Percentiles rank a stretch among this genome's conserved stretches.
Conservation (phyloP, 2,113 vertebrate genomes). For the Hyla sarda region DNA sequence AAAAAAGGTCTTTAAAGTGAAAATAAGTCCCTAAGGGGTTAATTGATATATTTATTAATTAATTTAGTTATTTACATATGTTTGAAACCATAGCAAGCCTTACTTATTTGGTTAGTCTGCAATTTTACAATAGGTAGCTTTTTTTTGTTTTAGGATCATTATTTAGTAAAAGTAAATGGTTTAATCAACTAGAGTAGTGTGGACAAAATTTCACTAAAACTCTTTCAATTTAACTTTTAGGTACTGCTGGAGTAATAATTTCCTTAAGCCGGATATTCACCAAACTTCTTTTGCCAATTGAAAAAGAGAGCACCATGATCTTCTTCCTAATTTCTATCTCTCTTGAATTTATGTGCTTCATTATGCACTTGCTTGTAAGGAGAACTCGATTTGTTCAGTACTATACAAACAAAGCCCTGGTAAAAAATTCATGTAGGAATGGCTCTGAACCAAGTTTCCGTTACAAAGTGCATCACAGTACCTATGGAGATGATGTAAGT, state of each 20-base stretch:
- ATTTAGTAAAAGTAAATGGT: not conserved
- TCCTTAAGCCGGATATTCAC: conserved; percentile 97
- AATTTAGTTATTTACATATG: no score
- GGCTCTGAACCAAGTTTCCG: conserved; percentile 67
- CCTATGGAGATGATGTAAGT: conserved; percentile 85
- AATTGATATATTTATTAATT: no score
- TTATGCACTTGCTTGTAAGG: conserved; percentile 90
- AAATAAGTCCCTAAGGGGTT: no score
- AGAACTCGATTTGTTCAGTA: conserved; percentile 87
- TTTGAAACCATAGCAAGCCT: no score
- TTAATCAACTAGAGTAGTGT: not conserved
- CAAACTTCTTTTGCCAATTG: conserved; percentile 88
- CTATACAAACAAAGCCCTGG: conserved; percentile 77
- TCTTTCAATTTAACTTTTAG: conserved; percentile 65
- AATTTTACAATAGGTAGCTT: no score
- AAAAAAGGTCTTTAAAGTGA: no score
- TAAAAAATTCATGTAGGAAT: conserved; percentile 65
- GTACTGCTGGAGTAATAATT: conserved; percentile 94
- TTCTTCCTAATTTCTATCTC: conserved; percentile 94
- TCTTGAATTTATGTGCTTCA: conserved; percentile 92
- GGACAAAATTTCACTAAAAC: not conserved
- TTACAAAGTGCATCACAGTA: conserved; percentile 91
- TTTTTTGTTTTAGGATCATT: not conserved
- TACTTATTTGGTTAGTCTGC: no score
- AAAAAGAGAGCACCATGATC: conserved; percentile 92